Base-by-base conservation (phyloP, 1,140 invertebrate species). In the Thalassaphorura encarpata region DNA sequence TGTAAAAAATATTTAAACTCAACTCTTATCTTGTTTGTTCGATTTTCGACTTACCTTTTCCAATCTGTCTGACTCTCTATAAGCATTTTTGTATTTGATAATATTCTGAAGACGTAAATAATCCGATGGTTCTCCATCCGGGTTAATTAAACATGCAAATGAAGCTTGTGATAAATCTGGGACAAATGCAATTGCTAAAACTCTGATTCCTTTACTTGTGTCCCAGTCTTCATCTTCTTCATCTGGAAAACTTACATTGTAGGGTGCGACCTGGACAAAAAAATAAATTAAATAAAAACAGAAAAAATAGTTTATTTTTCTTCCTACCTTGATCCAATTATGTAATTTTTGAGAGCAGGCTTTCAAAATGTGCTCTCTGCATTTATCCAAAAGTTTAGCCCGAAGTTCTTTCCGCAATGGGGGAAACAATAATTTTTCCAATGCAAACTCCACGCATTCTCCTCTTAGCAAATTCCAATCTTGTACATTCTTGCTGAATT, bases 181-280 rank as follows among this genome's bases (percentile, higher is more conserved):
- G 15, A 89, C 83, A 69, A 89, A 98, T 6, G 90, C 84, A 4
- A 99, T 67, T 1, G 85, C 84, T 76, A 98, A 80, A 0, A 96
- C 83, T 27, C 89, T 76, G 1, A 97, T 74, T 19, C 92, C 90
- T 71, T 87, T 85, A 5, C 79, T 76, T 0, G 84, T 84, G 58
- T 91, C 87, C 86, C 87, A 93, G 48, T 92, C 89, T 52, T 95
- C 89, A 52, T 92, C 89, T 49, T 94, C 89, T 57, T 93, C 89
- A 48, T 85, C 80, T 0, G 83, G 81, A 59, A 86, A 82, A 51
- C 84, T 80, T 0, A 81, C 80, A 52, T 78, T 79, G 65, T 89
- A 96, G 0, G 93, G 93, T 0, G 89, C 87, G 29, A 90, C 78
- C 70, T 74, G 18, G 28, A 50, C 19, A 8, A 18, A 50, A 57